Evolutionary conservation across 2,888 invertebrate genomes (phyloP).

Genomic region (Drosophila niveifrons): DNA sequence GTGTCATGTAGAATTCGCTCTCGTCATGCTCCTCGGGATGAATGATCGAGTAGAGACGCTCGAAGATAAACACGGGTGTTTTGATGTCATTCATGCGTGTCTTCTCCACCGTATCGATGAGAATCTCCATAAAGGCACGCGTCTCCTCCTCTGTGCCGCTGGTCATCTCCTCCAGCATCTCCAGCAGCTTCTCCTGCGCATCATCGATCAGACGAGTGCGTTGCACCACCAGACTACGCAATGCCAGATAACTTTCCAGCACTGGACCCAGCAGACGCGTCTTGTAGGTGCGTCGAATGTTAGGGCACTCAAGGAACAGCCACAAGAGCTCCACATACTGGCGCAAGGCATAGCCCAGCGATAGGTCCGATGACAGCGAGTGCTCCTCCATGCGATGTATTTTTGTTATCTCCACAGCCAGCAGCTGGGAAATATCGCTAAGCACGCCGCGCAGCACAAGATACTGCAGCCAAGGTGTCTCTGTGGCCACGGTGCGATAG

Average conservation of each 20-base stretch:
- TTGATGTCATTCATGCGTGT: conserved; percentile 96
- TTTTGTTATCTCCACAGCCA: conserved; percentile 95
- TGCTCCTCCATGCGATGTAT: conserved; percentile 96
- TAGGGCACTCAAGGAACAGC: conserved; percentile 94
- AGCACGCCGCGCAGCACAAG: conserved; percentile 95
- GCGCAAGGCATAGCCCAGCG: conserved; percentile 96
- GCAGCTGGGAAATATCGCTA: conserved; percentile 92
- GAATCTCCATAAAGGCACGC: conserved; percentile 98
- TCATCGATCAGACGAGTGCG: conserved; percentile 97
- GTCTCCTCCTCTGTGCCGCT: conserved; percentile 98
- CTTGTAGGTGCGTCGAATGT: conserved; percentile 96
- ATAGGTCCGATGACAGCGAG: conserved; percentile 96
- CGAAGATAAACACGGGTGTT: conserved; percentile 99
- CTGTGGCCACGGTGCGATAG: conserved; percentile 93
- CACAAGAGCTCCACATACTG: conserved; percentile 95
- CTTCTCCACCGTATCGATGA: conserved; percentile 97
- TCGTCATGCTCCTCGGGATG: conserved; percentile 99
- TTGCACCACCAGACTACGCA: conserved; percentile 96
- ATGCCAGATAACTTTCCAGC: conserved; percentile 95
- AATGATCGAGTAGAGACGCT: conserved; percentile 97
- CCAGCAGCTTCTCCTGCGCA: conserved; percentile 97
- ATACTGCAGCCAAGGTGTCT: conserved; percentile 97
- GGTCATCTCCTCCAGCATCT: conserved; percentile 97
- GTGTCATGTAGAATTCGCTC: conserved; percentile 97
- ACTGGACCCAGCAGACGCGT: conserved; percentile 90